Evolutionary conservation across 2,113 vertebrate species (phyloP).

Genomic region (Bambusicola thoracicus): DNA sequence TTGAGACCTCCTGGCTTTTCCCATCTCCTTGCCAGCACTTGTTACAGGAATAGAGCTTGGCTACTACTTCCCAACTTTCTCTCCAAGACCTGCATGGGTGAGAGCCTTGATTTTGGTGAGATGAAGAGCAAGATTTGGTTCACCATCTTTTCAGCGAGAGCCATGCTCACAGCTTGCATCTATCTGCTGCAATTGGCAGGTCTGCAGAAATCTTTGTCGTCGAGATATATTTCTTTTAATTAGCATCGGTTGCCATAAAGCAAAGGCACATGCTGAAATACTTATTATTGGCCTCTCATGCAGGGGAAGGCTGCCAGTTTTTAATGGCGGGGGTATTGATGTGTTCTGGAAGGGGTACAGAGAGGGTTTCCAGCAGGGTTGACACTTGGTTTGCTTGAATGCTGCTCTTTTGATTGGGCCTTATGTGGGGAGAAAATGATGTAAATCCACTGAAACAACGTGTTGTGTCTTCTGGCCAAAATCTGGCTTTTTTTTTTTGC

Average conservation of each 20-base stretch:
- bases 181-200: background rate
- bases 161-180: background rate
- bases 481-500: background rate
- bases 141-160: background rate
- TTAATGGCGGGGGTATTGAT: constrained; percentile 31
- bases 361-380: constrained; percentile 29
- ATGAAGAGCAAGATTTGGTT: background rate
- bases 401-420: constrained; percentile 18
- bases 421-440: background rate
- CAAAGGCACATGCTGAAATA: constrained; percentile 37
- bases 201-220: background rate
- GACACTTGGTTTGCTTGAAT: background rate
- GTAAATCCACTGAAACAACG: background rate
- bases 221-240: constrained; percentile 53
- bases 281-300: background rate
- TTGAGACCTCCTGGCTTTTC: background rate
- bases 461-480: background rate
- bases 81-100: background rate
- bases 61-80: background rate
- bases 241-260: constrained; percentile 1
- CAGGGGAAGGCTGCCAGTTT: constrained; percentile 40
- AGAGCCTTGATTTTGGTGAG: fast-evolving
- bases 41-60: background rate
- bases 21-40: background rate
- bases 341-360: constrained; percentile 1